These are phyloP conservation scores for Ischnura elegans DNA, from an alignment of 2,888 invertebrate genomes.

Conservation along the genomic window DNA sequence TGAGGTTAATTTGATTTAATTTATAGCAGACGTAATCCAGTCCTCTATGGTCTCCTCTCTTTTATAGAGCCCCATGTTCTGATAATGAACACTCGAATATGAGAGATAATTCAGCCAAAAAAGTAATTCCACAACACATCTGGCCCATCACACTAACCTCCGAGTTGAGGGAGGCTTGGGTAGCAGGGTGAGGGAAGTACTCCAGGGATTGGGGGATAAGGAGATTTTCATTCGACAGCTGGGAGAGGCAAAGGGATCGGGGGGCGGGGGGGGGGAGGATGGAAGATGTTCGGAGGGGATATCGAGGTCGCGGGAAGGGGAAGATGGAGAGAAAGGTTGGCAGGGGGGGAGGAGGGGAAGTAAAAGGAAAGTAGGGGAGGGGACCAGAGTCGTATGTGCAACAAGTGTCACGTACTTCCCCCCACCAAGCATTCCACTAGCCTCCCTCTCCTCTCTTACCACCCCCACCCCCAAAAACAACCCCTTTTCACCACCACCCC, in stretches of 20 bases:
- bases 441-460: neutral
- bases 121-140: too few species aligned
- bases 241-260: neutral
- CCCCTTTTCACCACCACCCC: neutral
- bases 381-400: slow-evolving; percentile 6
- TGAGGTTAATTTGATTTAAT: too few species aligned
- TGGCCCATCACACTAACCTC: too few species aligned
- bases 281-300: neutral
- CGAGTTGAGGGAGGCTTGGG: neutral
- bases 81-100: too few species aligned
- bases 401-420: slow-evolving; percentile 1
- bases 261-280: neutral
- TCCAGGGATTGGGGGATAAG: too few species aligned
- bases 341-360: neutral
- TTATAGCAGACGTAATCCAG: too few species aligned
- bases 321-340: neutral
- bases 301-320: neutral
- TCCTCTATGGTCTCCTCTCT: too few species aligned
- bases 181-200: neutral
- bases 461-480: neutral
- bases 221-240: too few species aligned
- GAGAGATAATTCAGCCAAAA: too few species aligned
- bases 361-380: neutral
- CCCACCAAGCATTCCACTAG: neutral
- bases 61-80: too few species aligned